Base-by-base conservation (phyloP, 2,797 vertebrate genomes). In the Cirrhinus molitorella region DNA sequence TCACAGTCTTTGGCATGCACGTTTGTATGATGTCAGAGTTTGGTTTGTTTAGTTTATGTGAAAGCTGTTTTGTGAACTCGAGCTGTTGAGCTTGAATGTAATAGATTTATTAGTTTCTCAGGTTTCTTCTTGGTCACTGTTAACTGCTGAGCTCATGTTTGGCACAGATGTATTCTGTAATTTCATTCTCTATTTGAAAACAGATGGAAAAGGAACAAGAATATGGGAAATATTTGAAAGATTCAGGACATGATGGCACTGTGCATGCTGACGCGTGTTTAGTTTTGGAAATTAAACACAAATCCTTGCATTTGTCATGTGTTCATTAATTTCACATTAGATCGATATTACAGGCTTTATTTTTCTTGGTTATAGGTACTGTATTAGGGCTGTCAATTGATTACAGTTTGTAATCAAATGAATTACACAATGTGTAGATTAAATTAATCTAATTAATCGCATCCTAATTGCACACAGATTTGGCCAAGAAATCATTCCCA, bases 1-100 rank as follows among this genome's bases (percentile, higher is more conserved):
- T 76, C 74, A 1, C 40, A 21, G 75, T 5, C 7, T 45, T 65
- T 53, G 71, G 49, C 71, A 31, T 37, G 17, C 11, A 3, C 47
- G 59, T n/a, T 9, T 14, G 25, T 47, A 49, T 78, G 75, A 78
- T 78, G 75, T 78, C 75, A 78, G 43, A 49, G 75, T 78, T 63
- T 65, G 59, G 23, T 65, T 65, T 78, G 75, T 78, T 78, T 78
- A 65, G 59, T 65, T 78, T 78, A 43, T 78, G 57, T 78, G 75
- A 78, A 65, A 63, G 43, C 43, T 63, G 59, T 45, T 78, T 78
- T 78, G 25, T 63, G 75, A 65, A 14, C 59, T 19, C 75, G 21
- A 65, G 55, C 55, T 25, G 74, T 43, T 57, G 74, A 76, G 59
- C 40, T 25, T 7, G 55, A 65, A 65, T 65, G 43, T 4, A 78